Conservation (phyloP, 2,113 vertebrate species). For the Dolichotis patagonum region DNA sequence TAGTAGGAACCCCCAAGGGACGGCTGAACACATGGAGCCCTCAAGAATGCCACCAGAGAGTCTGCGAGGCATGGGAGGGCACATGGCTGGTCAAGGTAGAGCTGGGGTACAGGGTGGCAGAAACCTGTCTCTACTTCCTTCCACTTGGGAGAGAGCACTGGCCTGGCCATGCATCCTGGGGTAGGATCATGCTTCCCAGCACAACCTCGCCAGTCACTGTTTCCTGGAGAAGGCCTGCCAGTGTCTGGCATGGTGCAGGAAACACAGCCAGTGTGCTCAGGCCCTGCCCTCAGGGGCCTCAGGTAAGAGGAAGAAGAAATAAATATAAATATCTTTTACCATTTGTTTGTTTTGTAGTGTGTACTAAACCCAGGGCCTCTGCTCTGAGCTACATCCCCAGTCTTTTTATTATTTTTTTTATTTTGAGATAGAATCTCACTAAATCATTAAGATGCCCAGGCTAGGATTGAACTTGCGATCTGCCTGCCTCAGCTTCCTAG, state of each 20-base stretch:
- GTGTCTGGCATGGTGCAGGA: neutral
- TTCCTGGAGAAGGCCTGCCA: neutral
- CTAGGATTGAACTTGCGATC: neutral
- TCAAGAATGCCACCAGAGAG: neutral
- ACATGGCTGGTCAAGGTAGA: neutral
- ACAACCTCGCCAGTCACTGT: fast-evolving
- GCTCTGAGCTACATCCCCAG: neutral
- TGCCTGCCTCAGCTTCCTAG: neutral
- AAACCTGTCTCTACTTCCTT: neutral
- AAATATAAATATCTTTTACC: too few species aligned
- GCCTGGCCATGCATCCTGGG: fast-evolving
- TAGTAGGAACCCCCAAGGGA: neutral
- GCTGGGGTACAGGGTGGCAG: neutral
- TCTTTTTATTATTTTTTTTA: neutral
- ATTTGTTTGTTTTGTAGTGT: neutral
- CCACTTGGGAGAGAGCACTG: neutral
- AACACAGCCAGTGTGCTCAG: neutral
- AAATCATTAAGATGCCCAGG: neutral
- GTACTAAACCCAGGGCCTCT: neutral
- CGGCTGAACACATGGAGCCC: neutral
- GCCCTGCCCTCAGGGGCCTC: neutral
- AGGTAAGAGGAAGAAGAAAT: neutral
- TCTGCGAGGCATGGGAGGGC: neutral
- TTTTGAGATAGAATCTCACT: neutral
- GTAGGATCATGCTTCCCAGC: neutral